Evolutionary conservation across 2,797 vertebrate species (phyloP).

Genomic region (Sphaeramia orbicularis): DNA sequence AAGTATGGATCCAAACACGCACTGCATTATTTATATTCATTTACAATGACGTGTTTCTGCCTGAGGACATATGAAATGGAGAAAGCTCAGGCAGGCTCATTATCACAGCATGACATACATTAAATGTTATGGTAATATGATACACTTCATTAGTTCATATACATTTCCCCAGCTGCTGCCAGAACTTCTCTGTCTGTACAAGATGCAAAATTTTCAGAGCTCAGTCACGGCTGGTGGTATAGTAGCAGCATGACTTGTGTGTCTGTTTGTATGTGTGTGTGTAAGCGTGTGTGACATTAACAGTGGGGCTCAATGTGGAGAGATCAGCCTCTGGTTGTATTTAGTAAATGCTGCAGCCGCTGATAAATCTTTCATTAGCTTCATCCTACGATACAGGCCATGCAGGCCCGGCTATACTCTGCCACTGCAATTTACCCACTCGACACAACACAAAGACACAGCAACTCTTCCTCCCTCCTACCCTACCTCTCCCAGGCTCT

Average conservation of each 20-base stretch:
- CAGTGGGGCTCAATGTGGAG: slow-evolving; percentile 83
- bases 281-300: slow-evolving; percentile 80
- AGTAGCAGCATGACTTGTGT: slow-evolving; percentile 57
- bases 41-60: slow-evolving; percentile 72
- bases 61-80: slow-evolving; percentile 83
- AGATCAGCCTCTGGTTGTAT: slow-evolving; percentile 89
- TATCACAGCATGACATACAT: slow-evolving; percentile 86
- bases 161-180: slow-evolving; percentile 80
- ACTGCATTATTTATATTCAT: slow-evolving; percentile 74
- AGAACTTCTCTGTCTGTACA: slow-evolving; percentile 81
- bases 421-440: slow-evolving; percentile 86
- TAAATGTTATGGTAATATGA: slow-evolving; percentile 88
- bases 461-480: slow-evolving; percentile 67
- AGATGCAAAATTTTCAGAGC: slow-evolving; percentile 82
- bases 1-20: slow-evolving; percentile 53
- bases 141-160: slow-evolving; percentile 88
- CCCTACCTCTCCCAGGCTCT: slow-evolving; percentile 48
- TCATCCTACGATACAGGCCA: slow-evolving; percentile 86
- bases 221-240: slow-evolving; percentile 82
- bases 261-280: slow-evolving; percentile 65
- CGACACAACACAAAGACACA: slow-evolving; percentile 85
- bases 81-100: slow-evolving; percentile 81
- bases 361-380: slow-evolving; percentile 92
- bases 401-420: slow-evolving; percentile 82
- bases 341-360: slow-evolving; percentile 88